Evolutionary conservation across 1,140 invertebrate genomes (phyloP).

Genomic region (Oedothorax gibbosus): DNA sequence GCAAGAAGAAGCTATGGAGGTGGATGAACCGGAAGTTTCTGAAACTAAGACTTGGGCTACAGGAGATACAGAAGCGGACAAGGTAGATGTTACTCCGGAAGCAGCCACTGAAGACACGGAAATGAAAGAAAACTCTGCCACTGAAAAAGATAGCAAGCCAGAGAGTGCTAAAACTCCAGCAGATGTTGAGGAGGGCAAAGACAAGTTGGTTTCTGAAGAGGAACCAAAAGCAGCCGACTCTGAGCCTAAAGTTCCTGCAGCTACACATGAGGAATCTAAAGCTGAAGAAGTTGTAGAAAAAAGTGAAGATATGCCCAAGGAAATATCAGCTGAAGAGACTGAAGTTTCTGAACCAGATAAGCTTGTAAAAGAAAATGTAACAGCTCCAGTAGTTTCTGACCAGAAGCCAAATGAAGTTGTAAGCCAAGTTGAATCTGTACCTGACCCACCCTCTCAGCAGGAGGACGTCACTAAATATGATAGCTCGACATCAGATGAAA

Average conservation of each 20-base stretch:
- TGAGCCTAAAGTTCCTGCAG: background rate
- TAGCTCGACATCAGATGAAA: background rate
- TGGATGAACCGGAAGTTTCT: slow-evolving; percentile 31
- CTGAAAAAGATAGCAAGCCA: background rate
- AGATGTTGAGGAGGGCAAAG: background rate
- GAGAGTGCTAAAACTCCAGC: background rate
- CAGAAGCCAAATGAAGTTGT: no score
- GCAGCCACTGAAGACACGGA: background rate
- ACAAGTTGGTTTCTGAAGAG: background rate
- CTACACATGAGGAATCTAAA: background rate
- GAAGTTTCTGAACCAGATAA: background rate
- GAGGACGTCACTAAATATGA: background rate
- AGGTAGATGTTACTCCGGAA: background rate
- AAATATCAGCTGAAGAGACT: background rate
- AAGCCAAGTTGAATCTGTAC: no score
- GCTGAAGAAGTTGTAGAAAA: slow-evolving; percentile 11
- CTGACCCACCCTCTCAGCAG: background rate
- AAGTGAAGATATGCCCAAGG: background rate
- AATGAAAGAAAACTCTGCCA: slow-evolving; percentile 25
- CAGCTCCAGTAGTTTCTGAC: background rate
- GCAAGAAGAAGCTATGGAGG: slow-evolving; percentile 44
- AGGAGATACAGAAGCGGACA: no score
- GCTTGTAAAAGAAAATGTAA: background rate
- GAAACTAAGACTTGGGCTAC: background rate
- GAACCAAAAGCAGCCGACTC: slow-evolving; percentile 17